Evolutionary conservation across 2,113 vertebrate genomes (phyloP), one percentile per base, ranked within the genome.

Genomic region (Beaufortia kweichowensis): DNA sequence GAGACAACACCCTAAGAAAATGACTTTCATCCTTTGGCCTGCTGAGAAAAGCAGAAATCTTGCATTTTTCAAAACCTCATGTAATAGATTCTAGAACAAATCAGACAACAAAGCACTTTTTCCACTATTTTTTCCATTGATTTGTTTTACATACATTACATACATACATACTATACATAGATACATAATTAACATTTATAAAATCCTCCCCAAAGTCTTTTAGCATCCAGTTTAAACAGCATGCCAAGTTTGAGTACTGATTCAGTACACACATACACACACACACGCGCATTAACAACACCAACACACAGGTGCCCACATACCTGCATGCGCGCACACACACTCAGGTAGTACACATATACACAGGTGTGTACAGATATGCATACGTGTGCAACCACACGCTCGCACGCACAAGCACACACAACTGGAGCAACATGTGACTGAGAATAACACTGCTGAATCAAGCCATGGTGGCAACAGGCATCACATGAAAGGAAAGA

Each of bases 221-320:
- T 80, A 91, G 83, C 88, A 81, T 85, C 84, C 87, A 90, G 88
- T 88, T 88, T 84, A 80, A 82, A 90, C 87, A 77, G 87, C 90
- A 90, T 89, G 89, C 90, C 87, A 84, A 89, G 87, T 85, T 84
- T 83, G 87, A 90, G 90, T 91, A 92, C 91, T 91, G 89, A 91
- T 91, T 90, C 91, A 92, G 90, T 90, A 92, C 81, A 83, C 75
- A 70, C 62, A 70, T 46, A 72, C 41, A 75, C 64, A 73, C 48
- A 79, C 64, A 55, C 60, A 41, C 66, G 48, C 75, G 39, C 64
- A 7, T 60, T 59, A n/a, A 71, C 61, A 76, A 4, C 41, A 71
- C 66, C 46, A 26, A 63, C 64, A 70, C 73, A 76, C 55, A 55
- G 28, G 43, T 35, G 35, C 63, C 56, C 39, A 59, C 33, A 65